A percentile compares a stretch with the other conserved stretches of the same genome.
These are phyloP conservation scores for Corythoichthys haematopterus DNA, from an alignment of 2,113 vertebrate genomes.

Conservation along the genomic window DNA sequence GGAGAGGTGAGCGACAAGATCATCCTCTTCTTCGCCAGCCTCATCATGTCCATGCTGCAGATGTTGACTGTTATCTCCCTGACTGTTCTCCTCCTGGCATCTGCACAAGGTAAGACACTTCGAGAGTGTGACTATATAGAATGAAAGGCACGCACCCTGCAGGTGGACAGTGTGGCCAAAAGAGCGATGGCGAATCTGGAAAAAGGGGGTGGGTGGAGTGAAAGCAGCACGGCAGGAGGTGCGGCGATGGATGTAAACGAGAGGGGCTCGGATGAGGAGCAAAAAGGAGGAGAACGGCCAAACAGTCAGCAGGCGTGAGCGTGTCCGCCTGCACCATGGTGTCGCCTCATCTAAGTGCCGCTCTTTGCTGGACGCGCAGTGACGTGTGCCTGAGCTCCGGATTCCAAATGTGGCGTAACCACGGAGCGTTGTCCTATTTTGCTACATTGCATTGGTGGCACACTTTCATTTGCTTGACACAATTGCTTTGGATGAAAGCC, in stretches of 20 bases:
- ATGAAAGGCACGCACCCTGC: constrained; percentile 47
- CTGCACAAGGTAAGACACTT: constrained; percentile 73
- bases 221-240: constrained; percentile 36
- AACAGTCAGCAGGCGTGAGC: constrained; percentile 26
- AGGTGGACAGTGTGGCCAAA: constrained; percentile 54
- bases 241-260: constrained; percentile 64
- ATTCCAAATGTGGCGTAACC: constrained; percentile 33
- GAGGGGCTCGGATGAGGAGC: constrained; percentile 22
- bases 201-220: constrained; percentile 37
- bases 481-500: constrained; percentile 43
- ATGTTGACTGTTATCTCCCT: constrained; percentile 69
- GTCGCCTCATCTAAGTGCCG: constrained; percentile 5
- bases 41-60: constrained; percentile 75
- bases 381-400: constrained; percentile 12
- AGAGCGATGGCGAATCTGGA: constrained; percentile 56
- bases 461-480: constrained; percentile 59
- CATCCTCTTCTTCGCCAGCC: constrained; percentile 63
- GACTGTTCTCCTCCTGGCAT: constrained; percentile 65
- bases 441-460: constrained; percentile 35
- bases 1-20: constrained; percentile 71
- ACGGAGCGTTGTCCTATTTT: constrained; percentile 45
- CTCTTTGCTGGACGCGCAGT: constrained; percentile 26
- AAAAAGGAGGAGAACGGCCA: constrained; percentile 25
- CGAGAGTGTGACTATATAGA: constrained; percentile 24
- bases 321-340: constrained; percentile 31